Conservation (phyloP, 2,113 vertebrate species). For the Ciconia maguari region DNA sequence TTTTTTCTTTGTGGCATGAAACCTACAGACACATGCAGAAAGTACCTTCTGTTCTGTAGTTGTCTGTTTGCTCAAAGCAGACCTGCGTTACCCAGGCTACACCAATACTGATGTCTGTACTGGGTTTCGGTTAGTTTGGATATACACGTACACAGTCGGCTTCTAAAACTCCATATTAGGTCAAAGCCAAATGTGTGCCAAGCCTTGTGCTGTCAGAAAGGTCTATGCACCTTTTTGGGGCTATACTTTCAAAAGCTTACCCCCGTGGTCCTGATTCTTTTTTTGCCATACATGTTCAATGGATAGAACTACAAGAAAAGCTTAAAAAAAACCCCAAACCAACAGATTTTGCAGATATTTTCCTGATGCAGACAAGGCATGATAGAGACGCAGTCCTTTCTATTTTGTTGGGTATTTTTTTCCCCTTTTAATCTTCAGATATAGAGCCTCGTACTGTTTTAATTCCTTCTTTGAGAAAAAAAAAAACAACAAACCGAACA, state of each 20-base stretch:
- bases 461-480: background rate
- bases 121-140: background rate
- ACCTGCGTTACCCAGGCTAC: background rate
- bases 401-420: background rate
- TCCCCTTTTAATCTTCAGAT: background rate
- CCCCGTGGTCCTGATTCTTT: background rate
- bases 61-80: background rate
- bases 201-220: background rate
- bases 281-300: background rate
- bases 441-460: background rate
- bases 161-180: background rate
- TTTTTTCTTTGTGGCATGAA: background rate
- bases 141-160: accelerated
- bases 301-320: background rate
- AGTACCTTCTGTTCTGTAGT: background rate
- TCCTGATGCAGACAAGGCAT: background rate
- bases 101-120: background rate
- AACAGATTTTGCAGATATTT: background rate
- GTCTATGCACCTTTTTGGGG: background rate
- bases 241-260: background rate
- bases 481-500: background rate
- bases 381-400: background rate
- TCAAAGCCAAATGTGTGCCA: background rate
- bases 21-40: background rate
- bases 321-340: accelerated